Conservation (phyloP, 2,113 vertebrate genomes). For the Leucopsar rothschildi region DNA sequence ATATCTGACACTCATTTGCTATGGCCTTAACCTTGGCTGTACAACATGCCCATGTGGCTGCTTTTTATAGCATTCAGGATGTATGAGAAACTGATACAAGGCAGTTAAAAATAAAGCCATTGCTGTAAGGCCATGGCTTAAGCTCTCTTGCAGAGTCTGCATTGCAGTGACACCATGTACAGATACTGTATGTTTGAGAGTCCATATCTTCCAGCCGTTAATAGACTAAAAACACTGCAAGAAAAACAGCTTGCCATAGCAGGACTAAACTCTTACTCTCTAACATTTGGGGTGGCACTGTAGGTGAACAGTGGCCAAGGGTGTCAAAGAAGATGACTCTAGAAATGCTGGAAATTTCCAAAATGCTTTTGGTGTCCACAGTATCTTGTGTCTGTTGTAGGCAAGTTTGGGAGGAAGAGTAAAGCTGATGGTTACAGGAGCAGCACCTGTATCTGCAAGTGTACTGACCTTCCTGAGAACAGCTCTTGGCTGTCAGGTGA, state of each 20-base stretch:
- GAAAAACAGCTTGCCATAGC: background rate
- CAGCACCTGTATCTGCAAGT: constrained; percentile 90
- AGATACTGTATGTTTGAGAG: background rate
- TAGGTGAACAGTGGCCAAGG: background rate
- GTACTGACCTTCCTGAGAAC: constrained; percentile 90
- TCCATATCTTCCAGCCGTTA: background rate
- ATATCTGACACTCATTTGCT: background rate
- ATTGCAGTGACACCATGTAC: background rate
- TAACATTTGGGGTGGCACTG: background rate
- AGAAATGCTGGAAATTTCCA: background rate
- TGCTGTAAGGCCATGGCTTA: background rate
- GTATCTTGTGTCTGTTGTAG: constrained; percentile 67
- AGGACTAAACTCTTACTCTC: background rate
- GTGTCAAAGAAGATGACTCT: background rate
- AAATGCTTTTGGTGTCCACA: constrained; percentile 28
- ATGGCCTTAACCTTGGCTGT: background rate
- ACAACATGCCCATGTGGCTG: background rate
- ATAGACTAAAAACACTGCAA: background rate
- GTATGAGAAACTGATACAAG: background rate
- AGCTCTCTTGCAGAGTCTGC: background rate
- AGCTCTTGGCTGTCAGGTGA: constrained; percentile 96
- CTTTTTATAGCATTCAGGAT: constrained; percentile 1
- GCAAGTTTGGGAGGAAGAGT: constrained; percentile 90
- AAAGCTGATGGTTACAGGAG: constrained; percentile 91
- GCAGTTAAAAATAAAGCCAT: background rate